Evolutionary conservation across 2,888 invertebrate species (phyloP), one percentile per base, ranked within the genome.

Genomic region (Yponomeuta malinellus): DNA sequence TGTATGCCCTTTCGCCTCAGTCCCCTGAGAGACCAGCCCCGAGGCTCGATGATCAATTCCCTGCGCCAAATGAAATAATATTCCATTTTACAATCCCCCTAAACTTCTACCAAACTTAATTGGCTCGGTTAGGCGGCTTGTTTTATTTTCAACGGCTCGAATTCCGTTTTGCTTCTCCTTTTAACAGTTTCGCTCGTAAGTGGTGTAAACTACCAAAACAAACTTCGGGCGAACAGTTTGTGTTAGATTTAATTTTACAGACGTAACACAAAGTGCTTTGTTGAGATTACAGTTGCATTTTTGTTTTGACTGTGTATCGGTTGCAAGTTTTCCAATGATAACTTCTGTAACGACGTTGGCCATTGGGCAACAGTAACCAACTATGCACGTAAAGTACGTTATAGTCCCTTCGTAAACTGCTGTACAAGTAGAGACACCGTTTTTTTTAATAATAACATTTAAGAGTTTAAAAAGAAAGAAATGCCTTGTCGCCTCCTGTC

Each of bases 41-140:
- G 78, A 80, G 52, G 15, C 5, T 79, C 77, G 79, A 80, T 83
- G 85, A 89, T 87, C 84, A 87, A 86, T 88, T 86, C 85, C 83
- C 79, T 84, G 80, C 80, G 78, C 84, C 81, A 83, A 84, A 84
- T 82, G 81, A 81, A 85, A 86, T 87, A 85, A 87, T 86, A 86
- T 85, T 83, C 80, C 82, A 81, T 84, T 83, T 81, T 79, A 79
- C 78, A 77, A 82, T 81, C 81, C 83, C 78, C 75, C 76, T 73
- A 74, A 77, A 68, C 43, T 63, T 72, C 31, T 65, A 31, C 70
- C 72, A 72, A 75, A 77, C 78, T 78, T 80, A 76, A 79, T 81
- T 79, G 79, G 74, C 77, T 73, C 74, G 74, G 76, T 78, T 81
- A 78, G 76, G 73, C 78, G 80, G 73, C 76, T 75, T 75, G 73